A percentile compares a stretch with the other conserved stretches of the same genome.
phyloP scores from a whole-genome alignment of 2,888 invertebrate genomes.

The Suillia variegata region DNA sequence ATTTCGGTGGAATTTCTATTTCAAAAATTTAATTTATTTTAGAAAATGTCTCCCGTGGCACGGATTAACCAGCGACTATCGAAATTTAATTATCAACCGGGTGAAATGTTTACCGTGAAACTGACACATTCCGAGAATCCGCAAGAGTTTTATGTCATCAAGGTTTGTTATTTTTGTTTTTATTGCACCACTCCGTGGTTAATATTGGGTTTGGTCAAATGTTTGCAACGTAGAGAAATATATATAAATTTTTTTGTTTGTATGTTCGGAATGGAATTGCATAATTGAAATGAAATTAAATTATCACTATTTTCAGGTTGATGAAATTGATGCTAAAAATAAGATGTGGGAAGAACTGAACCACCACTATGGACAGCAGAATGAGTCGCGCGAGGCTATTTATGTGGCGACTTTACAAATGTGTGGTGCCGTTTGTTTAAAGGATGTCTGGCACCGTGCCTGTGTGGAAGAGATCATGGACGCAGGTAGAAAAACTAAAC shows the following conservation, averaged over 20 bases:
- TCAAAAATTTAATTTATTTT: too few species aligned
- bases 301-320: constrained; percentile 28
- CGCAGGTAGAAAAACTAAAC: too few species aligned
- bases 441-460: constrained; percentile 50
- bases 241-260: too few species aligned
- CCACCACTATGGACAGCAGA: constrained; percentile 36
- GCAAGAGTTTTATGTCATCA: constrained; percentile 70
- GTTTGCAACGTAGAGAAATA: too few species aligned
- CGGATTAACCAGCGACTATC: constrained; percentile 36
- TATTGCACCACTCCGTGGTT: not conserved
- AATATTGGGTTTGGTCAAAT: too few species aligned
- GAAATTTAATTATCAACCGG: constrained; percentile 32
- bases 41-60: constrained; percentile 31
- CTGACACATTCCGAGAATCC: constrained; percentile 70
- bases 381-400: constrained; percentile 43
- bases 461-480: constrained; percentile 42
- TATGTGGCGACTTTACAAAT: constrained; percentile 44
- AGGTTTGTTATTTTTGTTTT: constrained; percentile 62
- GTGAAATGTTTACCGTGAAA: constrained; percentile 60
- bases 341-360: constrained; percentile 35
- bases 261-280: not conserved
- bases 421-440: constrained; percentile 43
- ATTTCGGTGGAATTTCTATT: too few species aligned
- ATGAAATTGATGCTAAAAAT: constrained; percentile 27
- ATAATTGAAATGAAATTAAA: not conserved